Conservation (phyloP, 2,888 invertebrate species). For the Aelia acuminata region DNA sequence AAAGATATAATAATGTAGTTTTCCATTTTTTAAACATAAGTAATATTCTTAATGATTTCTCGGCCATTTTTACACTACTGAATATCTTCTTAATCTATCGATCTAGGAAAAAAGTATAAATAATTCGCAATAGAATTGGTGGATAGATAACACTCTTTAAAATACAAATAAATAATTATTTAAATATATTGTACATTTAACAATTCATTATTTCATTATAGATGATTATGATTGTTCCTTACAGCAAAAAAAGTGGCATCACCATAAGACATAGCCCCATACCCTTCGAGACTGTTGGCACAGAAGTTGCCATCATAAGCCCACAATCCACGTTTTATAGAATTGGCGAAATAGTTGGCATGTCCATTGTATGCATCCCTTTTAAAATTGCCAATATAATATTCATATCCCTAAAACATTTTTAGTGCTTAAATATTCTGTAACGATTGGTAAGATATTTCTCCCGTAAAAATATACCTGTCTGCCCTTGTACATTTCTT, state of each 20-base stretch:
- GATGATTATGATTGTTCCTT: background rate
- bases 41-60: too few species aligned
- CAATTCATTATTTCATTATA: background rate
- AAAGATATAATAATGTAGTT: too few species aligned
- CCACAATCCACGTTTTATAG: conserved; percentile 59
- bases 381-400: conserved; percentile 59
- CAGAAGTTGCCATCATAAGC: conserved; percentile 60
- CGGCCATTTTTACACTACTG: too few species aligned
- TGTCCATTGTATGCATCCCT: conserved; percentile 60
- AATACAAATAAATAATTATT: too few species aligned
- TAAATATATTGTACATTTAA: background rate
- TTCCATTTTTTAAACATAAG: too few species aligned
- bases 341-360: conserved; percentile 56
- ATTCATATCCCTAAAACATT: conserved; percentile 60
- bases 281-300: conserved; percentile 58
- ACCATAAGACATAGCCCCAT: conserved; percentile 58
- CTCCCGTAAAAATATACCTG: conserved; percentile 3
- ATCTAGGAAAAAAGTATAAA: too few species aligned
- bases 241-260: conserved; percentile 50
- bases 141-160: background rate
- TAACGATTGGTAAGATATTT: background rate
- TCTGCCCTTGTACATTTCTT: conserved; percentile 3
- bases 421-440: background rate
- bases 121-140: background rate
- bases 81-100: too few species aligned